A percentile compares a stretch with the other conserved stretches of the same genome.
These are phyloP conservation scores for Euschistus heros DNA, from an alignment of 1,140 invertebrate species.

Conservation along the genomic window DNA sequence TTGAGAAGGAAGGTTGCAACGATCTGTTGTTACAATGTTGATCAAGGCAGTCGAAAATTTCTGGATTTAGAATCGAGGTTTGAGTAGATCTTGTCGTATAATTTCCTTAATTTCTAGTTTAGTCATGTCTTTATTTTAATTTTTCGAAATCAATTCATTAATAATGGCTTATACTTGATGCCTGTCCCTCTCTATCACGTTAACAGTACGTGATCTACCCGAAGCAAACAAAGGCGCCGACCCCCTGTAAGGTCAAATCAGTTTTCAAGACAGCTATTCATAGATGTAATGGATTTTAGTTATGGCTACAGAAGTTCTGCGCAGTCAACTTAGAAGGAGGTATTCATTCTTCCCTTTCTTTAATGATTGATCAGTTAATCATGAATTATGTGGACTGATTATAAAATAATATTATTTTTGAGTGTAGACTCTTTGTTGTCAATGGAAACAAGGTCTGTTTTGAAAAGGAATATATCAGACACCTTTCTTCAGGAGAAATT, in stretches of 20 bases:
- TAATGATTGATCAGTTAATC: too few species aligned
- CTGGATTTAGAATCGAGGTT: too few species aligned
- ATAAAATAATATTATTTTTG: background rate
- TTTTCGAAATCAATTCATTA: too few species aligned
- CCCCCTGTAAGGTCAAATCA: slow-evolving; percentile 14
- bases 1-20: too few species aligned
- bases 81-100: too few species aligned
- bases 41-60: too few species aligned
- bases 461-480: slow-evolving; percentile 22
- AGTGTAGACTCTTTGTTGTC: background rate
- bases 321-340: slow-evolving; percentile 9
- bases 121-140: too few species aligned
- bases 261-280: background rate
- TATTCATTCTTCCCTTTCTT: background rate
- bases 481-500: slow-evolving; percentile 62
- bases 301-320: slow-evolving; percentile 21
- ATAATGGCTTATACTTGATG: too few species aligned
- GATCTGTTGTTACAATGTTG: too few species aligned
- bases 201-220: background rate
- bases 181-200: background rate
- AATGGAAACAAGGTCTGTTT: background rate
- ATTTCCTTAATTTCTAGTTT: too few species aligned
- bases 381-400: too few species aligned
- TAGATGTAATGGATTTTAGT: background rate
- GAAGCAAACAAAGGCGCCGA: slow-evolving; percentile 12